phyloP scores from a whole-genome alignment of 2,113 vertebrate genomes.

The Prinia subflava region DNA sequence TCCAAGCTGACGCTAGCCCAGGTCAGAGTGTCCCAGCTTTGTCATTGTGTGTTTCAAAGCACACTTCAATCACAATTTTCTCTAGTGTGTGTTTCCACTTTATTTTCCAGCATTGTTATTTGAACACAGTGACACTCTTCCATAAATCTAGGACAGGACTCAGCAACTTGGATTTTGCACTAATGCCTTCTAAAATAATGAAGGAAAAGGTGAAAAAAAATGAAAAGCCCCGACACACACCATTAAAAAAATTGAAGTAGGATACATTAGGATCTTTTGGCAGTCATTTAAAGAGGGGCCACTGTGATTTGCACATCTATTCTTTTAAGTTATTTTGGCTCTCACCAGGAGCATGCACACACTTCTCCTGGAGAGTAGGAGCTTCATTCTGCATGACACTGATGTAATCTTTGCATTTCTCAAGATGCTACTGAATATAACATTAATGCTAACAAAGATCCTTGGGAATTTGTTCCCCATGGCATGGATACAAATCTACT shows the following conservation, averaged over 20 bases:
- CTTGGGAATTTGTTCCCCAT: background rate
- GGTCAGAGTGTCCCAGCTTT: constrained; percentile 43
- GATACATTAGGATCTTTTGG: background rate
- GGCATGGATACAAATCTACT: no score
- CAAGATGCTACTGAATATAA: background rate
- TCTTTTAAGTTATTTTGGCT: background rate
- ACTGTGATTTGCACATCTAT: background rate
- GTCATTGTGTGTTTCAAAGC: constrained; percentile 3
- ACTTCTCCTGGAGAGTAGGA: background rate
- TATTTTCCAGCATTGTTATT: constrained; percentile 25
- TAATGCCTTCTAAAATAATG: background rate
- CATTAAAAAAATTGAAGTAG: background rate
- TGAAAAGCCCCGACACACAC: background rate
- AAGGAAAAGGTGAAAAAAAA: background rate
- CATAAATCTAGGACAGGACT: background rate
- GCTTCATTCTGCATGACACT: background rate
- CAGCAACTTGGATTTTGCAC: background rate
- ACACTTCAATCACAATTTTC: background rate
- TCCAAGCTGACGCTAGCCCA: background rate
- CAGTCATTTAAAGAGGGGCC: background rate
- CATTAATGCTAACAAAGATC: background rate
- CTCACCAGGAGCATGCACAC: background rate
- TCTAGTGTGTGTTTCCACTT: constrained; percentile 4
- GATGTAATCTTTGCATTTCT: background rate
- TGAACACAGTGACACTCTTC: background rate